Evolutionary conservation across 1,140 invertebrate species (phyloP).

Genomic region (Maconellicoccus hirsutus): DNA sequence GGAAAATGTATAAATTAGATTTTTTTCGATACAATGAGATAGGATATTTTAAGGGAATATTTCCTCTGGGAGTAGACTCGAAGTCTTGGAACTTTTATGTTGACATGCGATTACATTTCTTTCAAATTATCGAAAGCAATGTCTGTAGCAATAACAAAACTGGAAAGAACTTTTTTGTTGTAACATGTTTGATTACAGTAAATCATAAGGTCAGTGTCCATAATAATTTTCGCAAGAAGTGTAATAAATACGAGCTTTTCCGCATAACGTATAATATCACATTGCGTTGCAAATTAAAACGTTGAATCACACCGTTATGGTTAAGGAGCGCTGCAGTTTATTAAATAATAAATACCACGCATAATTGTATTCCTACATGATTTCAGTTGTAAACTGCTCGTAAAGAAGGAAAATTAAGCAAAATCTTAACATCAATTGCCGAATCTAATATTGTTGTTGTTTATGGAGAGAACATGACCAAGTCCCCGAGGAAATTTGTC

Average conservation of each 20-base stretch:
- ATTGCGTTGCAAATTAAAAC: not conserved
- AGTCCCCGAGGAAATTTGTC: not conserved
- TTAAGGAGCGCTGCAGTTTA: not conserved
- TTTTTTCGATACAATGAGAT: not conserved
- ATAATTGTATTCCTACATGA: not conserved
- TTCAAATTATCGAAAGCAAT: slow-evolving; percentile 16
- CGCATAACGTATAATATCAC: not conserved
- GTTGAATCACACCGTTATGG: not conserved
- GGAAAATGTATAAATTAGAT: slow-evolving; percentile 15
- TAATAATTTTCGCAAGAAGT: not conserved
- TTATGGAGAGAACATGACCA: not conserved
- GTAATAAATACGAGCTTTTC: not conserved
- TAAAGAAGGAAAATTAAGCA: not conserved
- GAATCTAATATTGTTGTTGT: not conserved
- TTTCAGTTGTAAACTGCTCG: not conserved
- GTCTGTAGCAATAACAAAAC: slow-evolving; percentile 6
- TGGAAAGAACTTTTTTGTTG: not conserved
- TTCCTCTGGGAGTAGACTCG: slow-evolving; percentile 11
- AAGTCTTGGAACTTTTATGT: slow-evolving; percentile 11
- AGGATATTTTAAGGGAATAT: slow-evolving; percentile 16
- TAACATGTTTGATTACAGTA: not conserved
- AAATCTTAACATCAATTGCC: not conserved
- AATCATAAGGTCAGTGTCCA: not conserved
- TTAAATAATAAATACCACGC: not conserved
- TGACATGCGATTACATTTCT: slow-evolving; percentile 11